Evolutionary conservation across 2,888 invertebrate species (phyloP).

Genomic region (Epistrophe grossulariae): DNA sequence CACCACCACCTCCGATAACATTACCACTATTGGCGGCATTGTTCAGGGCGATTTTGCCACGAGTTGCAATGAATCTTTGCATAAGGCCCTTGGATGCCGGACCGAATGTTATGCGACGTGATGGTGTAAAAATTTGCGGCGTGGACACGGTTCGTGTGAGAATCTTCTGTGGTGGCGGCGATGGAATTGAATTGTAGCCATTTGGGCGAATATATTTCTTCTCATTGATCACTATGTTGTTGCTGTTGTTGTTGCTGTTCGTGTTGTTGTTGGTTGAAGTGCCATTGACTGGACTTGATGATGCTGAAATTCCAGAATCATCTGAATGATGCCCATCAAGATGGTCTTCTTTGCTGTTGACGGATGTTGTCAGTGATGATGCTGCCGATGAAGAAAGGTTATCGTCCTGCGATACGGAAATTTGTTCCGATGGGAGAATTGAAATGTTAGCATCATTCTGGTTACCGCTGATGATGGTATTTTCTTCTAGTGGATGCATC

Average conservation of each 20-base stretch:
- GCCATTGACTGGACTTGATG: slow-evolving; percentile 81
- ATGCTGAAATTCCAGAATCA: slow-evolving; percentile 83
- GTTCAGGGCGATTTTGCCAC: slow-evolving; percentile 87
- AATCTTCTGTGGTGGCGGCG: slow-evolving; percentile 83
- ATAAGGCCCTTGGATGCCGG: slow-evolving; percentile 90
- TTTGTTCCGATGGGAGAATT: slow-evolving; percentile 53
- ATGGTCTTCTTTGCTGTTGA: slow-evolving; percentile 80
- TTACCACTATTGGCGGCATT: slow-evolving; percentile 58
- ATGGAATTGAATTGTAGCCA: slow-evolving; percentile 81
- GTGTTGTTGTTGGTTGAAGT: slow-evolving; percentile 78
- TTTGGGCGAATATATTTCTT: slow-evolving; percentile 83
- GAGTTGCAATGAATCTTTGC: slow-evolving; percentile 93
- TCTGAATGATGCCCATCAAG: slow-evolving; percentile 82
- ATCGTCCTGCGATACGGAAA: slow-evolving; percentile 78
- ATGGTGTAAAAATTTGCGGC: slow-evolving; percentile 80
- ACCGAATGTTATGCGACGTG: slow-evolving; percentile 87
- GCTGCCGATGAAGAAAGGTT: slow-evolving; percentile 77
- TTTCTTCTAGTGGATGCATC: slow-evolving; percentile 81
- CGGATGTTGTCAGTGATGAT: slow-evolving; percentile 80
- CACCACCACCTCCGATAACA: slow-evolving; percentile 19
- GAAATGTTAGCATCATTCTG: slow-evolving; percentile 62
- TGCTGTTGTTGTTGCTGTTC: slow-evolving; percentile 21
- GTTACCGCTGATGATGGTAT: slow-evolving; percentile 75
- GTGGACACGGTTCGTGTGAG: slow-evolving; percentile 82
- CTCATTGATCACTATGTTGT: slow-evolving; percentile 56